These are phyloP conservation scores for Drosophila sulfurigaster DNA, from an alignment of 1,140 invertebrate species.

Conservation along the genomic window DNA sequence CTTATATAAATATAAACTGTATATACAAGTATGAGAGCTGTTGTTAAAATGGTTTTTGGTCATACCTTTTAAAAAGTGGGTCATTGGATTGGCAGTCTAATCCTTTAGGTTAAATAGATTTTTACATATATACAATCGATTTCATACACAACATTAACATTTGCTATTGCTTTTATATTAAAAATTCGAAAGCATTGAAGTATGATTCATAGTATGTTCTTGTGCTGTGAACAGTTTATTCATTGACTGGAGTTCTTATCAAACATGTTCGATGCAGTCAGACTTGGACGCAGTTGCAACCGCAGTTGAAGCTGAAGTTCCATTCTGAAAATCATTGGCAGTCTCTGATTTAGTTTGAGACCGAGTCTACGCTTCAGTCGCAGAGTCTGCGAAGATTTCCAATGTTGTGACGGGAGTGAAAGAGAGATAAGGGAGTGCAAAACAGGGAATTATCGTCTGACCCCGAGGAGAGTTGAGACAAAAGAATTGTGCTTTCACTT, in stretches of 20 bases:
- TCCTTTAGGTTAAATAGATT: too few relatives aligned
- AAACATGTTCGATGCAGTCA: conserved; percentile 5
- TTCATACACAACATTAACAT: too few relatives aligned
- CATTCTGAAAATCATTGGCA: background rate
- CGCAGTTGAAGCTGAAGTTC: background rate
- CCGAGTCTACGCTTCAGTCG: conserved; percentile 1
- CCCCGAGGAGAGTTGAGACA: conserved; percentile 21
- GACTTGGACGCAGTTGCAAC: background rate
- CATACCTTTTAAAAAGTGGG: too few relatives aligned
- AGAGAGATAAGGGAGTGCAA: conserved; percentile 53
- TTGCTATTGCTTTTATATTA: too few relatives aligned
- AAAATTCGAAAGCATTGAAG: too few relatives aligned
- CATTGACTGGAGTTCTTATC: background rate
- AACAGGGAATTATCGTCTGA: conserved; percentile 54
- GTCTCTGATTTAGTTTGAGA: background rate
- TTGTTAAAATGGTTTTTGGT: too few relatives aligned
- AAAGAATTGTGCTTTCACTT: conserved; percentile 59
- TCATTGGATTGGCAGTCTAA: too few relatives aligned
- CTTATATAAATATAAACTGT: too few relatives aligned
- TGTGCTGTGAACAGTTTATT: too few relatives aligned
- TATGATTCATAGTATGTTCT: background rate
- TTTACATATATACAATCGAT: too few relatives aligned
- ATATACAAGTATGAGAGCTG: too few relatives aligned
- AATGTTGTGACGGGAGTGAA: conserved; percentile 41
- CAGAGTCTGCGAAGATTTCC: conserved; percentile 56